These are phyloP conservation scores for Copidosoma aretas DNA, from an alignment of 2,888 invertebrate genomes.

Conservation along the genomic window DNA sequence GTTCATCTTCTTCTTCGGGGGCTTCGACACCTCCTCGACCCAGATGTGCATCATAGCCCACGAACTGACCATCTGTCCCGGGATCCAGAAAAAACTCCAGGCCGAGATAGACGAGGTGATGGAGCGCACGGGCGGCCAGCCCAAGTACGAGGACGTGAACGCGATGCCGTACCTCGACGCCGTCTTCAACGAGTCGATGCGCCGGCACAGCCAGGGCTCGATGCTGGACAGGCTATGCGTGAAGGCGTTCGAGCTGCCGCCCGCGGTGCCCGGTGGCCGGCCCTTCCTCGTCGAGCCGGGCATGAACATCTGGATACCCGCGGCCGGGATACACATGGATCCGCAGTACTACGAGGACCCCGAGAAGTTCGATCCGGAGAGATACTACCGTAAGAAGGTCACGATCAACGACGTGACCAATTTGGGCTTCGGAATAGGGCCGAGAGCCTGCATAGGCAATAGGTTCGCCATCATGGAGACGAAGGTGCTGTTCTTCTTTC, in stretches of 20 bases:
- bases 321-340: conserved; percentile 57
- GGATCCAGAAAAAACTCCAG: conserved; percentile 50
- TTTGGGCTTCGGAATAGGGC: conserved; percentile 56
- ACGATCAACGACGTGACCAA: conserved; percentile 15
- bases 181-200: conserved; percentile 59
- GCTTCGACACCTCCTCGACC: conserved; percentile 51
- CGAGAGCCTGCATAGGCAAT: conserved; percentile 57
- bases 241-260: conserved; percentile 54
- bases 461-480: conserved; percentile 48
- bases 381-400: conserved; percentile 48
- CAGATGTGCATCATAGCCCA: conserved; percentile 49
- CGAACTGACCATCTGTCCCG: conserved; percentile 46
- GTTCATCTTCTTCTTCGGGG: conserved; percentile 48
- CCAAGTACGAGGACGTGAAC: conserved; percentile 62
- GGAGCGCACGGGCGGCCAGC: conserved; percentile 48
- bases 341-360: conserved; percentile 58
- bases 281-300: conserved; percentile 54
- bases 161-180: conserved; percentile 67
- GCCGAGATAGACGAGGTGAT: conserved; percentile 54
- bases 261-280: conserved; percentile 50
- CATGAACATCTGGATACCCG: conserved; percentile 52
- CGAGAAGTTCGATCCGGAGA: conserved; percentile 59
- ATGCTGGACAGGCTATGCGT: conserved; percentile 53
- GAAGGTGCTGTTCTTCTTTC: conserved; percentile 45
- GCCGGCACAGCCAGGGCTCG: conserved; percentile 50